These are phyloP conservation scores for Miniopterus natalensis DNA, from an alignment of 2,113 vertebrate species.

Conservation along the genomic window DNA sequence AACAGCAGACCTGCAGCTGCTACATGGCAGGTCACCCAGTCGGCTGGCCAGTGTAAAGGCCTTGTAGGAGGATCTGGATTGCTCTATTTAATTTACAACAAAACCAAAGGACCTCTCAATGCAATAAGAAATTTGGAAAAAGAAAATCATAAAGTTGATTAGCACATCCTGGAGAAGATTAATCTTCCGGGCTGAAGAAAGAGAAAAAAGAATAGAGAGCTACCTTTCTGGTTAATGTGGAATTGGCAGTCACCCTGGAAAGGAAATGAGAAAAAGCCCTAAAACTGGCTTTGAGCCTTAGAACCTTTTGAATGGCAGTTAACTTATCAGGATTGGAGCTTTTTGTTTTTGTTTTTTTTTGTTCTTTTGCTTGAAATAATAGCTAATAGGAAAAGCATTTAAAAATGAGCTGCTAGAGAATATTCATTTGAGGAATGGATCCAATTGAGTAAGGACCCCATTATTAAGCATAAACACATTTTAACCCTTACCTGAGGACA, in stretches of 20 bases:
- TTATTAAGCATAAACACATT: background rate
- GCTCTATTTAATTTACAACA: background rate
- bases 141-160: background rate
- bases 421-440: background rate
- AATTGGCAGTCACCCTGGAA: background rate
- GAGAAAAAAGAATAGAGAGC: background rate
- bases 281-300: background rate
- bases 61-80: background rate
- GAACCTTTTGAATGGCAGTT: background rate
- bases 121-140: background rate
- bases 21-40: background rate
- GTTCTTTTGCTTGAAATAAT: background rate
- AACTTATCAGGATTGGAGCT: background rate
- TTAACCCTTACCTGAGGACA: background rate
- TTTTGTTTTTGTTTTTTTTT: background rate
- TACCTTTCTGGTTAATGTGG: background rate
- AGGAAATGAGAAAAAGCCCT: background rate
- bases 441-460: background rate
- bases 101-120: background rate
- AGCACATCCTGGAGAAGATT: background rate
- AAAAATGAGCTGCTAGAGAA: conserved; percentile 1
- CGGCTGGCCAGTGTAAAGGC: background rate
- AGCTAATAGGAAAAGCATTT: background rate
- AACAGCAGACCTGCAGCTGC: background rate
- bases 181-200: background rate